These are phyloP conservation scores for Gobio gobio DNA, from an alignment of 2,113 vertebrate species.

Conservation along the genomic window DNA sequence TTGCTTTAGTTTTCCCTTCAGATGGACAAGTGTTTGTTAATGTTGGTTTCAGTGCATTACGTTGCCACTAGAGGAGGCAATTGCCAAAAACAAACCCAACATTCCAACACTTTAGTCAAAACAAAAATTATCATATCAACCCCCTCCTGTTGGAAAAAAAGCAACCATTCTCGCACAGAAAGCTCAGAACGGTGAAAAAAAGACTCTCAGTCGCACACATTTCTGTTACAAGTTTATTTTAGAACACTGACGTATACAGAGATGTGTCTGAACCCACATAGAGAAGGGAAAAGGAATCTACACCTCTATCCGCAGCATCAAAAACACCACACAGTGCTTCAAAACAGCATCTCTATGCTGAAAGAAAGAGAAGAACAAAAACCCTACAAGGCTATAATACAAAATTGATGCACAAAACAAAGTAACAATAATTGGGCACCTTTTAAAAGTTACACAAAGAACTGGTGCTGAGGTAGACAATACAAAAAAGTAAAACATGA, in stretches of 20 bases:
- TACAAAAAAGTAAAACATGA: conserved; percentile 85
- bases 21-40: background rate
- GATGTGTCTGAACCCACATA: conserved; percentile 90
- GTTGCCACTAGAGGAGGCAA: conserved; percentile 15
- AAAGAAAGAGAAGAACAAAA: conserved; percentile 43
- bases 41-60: background rate
- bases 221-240: conserved; percentile 76
- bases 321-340: conserved; percentile 74
- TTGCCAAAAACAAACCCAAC: background rate
- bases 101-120: background rate
- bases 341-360: conserved; percentile 69
- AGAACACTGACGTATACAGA: conserved; percentile 93
- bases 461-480: conserved; percentile 99
- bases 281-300: conserved; percentile 64
- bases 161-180: background rate
- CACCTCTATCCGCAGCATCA: conserved; percentile 51
- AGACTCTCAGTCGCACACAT: conserved; percentile 85
- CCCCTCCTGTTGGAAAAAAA: background rate
- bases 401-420: conserved; percentile 72
- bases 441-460: conserved; percentile 85
- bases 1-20: background rate
- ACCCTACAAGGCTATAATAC: conserved; percentile 49
- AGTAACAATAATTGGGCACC: conserved; percentile 87
- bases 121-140: background rate
- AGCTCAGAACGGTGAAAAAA: conserved; percentile 72